phyloP scores from a whole-genome alignment of 2,797 vertebrate genomes.

The Poecilia picta region DNA sequence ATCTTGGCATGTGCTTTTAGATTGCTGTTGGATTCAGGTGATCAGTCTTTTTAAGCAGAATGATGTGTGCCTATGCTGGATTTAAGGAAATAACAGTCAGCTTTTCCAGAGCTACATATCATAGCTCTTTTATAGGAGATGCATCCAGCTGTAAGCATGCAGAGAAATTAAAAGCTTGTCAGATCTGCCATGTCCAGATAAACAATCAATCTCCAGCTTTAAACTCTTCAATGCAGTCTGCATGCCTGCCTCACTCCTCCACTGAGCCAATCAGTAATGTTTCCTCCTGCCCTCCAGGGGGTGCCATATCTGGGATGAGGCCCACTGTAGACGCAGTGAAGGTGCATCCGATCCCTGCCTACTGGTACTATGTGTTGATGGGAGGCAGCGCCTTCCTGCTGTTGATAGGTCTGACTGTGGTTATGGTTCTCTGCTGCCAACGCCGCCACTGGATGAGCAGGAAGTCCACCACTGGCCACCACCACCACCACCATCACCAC shows the following conservation, averaged over 20 bases:
- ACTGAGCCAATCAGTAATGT: slow-evolving; percentile 69
- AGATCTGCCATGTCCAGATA: slow-evolving; percentile 15
- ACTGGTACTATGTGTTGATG: slow-evolving; percentile 99
- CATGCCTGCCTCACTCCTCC: slow-evolving; percentile 66
- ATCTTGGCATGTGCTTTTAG: background rate
- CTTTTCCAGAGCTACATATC: background rate
- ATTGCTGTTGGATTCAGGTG: background rate
- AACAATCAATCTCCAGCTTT: slow-evolving; percentile 18
- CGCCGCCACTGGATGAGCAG: slow-evolving; percentile 95
- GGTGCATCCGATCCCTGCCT: slow-evolving; percentile 93
- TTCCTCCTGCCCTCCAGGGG: slow-evolving; percentile 95
- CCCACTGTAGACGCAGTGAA: slow-evolving; percentile 97
- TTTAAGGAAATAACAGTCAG: background rate
- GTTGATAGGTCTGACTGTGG: slow-evolving; percentile 90
- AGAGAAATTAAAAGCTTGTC: slow-evolving; percentile 51
- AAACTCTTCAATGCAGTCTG: slow-evolving; percentile 47
- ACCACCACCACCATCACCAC: slow-evolving; percentile 86
- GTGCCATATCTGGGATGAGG: slow-evolving; percentile 93
- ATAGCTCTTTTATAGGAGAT: background rate
- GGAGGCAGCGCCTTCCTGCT: slow-evolving; percentile 94
- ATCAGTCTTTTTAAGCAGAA: background rate
- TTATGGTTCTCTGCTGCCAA: slow-evolving; percentile 94
- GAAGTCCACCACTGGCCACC: slow-evolving; percentile 83
- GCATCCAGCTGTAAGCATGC: slow-evolving; percentile 11
- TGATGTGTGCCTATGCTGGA: background rate